Conservation (phyloP, 2,797 vertebrate genomes). For the Thripadectes ignobilis region DNA sequence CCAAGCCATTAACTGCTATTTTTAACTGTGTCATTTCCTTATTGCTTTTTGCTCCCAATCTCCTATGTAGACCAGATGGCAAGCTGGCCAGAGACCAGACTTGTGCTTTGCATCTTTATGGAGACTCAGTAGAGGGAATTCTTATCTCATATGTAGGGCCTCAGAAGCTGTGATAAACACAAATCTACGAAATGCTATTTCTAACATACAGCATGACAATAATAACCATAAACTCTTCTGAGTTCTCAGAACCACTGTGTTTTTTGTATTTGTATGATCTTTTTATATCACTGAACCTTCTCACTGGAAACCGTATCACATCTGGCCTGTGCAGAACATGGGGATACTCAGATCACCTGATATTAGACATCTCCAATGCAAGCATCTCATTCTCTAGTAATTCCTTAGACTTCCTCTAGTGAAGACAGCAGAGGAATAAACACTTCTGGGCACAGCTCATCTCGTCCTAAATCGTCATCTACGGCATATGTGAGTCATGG, state of each 20-base stretch:
- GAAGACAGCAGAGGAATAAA: neutral
- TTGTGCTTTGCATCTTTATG: neutral
- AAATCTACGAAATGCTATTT: neutral
- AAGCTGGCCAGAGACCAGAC: neutral
- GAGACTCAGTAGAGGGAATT: neutral
- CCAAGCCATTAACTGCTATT: neutral
- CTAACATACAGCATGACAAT: neutral
- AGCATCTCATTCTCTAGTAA: neutral
- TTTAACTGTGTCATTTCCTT: neutral
- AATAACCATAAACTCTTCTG: neutral
- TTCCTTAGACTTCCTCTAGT: neutral
- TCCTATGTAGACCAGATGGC: neutral
- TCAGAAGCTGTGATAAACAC: neutral
- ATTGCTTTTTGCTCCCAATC: neutral
- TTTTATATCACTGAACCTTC: neutral
- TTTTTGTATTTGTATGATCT: neutral
- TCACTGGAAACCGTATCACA: neutral
- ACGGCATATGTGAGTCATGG: neutral
- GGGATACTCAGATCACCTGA: neutral
- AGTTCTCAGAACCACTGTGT: neutral
- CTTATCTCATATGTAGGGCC: neutral
- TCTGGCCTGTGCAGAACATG: neutral
- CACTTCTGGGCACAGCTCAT: neutral
- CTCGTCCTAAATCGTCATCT: neutral
- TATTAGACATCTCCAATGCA: neutral